Evolutionary conservation across 37 sponge, comb jelly and placozoan genomes (phyloP), one percentile per base, ranked within the genome.

Genomic region (Haliclona indistincta): DNA sequence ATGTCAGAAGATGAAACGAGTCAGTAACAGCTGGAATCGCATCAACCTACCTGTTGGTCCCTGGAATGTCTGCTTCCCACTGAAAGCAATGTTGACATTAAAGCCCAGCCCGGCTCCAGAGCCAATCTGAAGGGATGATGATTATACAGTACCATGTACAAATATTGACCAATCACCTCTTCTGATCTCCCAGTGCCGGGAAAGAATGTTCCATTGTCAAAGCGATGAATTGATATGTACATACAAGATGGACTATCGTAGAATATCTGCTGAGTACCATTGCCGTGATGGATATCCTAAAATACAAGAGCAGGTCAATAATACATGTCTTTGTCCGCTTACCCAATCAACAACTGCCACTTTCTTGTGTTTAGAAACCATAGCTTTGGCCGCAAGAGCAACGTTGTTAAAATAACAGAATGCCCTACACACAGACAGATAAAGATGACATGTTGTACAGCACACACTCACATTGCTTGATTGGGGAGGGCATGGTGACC

Each of bases 391-490:
- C 6, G 97, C 93, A 32, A 96, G 28, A 4, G 97, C 97, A 15
- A 96, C 88, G 54, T 89, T 92, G 77, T 96, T 96, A 72, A 96
- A 96, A 65, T 89, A 96, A 49, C 97, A 96, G 56, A 87, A 89
- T 2, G 74, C 93, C 83, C 92, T 92, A 67, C 1, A 20, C 7
- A 11, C 20, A 32, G 73, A 6, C 30, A 8, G 54, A 74, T 63
- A 20, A 54, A 54, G 23, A 64, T 64, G 35, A 28, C 39, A 20
- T 25, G 54, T 22, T 36, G 39, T 0, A 17, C 0, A 43, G 10
- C 25, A 39, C 4, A 11, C 38, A 76, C 90, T 94, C 36, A 94
- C 94, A 85, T 85, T 6, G 97, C 90, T 64, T 89, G 83, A 51
- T 83, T 88, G 20, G 68, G 82, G 41, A 86, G 83, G 32, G 97